Conservation (phyloP, 1,140 invertebrate genomes). For the Anoplophora glabripennis region DNA sequence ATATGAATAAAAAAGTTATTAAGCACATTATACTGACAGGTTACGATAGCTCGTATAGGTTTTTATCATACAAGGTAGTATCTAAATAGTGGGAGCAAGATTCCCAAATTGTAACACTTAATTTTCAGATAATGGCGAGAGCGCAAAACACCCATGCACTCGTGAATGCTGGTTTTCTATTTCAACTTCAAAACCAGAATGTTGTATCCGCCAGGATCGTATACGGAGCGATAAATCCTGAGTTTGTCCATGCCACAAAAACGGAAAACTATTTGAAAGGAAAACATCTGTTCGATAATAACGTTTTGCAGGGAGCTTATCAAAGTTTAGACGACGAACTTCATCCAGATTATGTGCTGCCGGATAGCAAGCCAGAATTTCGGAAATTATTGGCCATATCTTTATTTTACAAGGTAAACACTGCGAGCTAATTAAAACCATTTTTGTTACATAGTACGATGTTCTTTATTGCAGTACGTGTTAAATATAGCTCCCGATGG, state of each 20-base stretch:
- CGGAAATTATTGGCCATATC: conserved; percentile 64
- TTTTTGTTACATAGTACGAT: neutral
- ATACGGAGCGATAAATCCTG: conserved; percentile 67
- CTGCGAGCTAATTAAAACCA: neutral
- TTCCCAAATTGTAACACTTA: neutral
- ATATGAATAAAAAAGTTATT: conserved; percentile 66
- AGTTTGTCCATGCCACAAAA: conserved; percentile 67
- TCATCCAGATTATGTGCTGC: conserved; percentile 58
- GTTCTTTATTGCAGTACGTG: conserved; percentile 51
- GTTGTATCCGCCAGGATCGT: conserved; percentile 42
- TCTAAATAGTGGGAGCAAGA: neutral
- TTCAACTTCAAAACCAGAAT: conserved; percentile 52
- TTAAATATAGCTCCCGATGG: conserved; percentile 52
- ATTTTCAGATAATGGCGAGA: conserved; percentile 61
- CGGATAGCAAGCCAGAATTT: conserved; percentile 63
- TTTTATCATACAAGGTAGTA: conserved; percentile 57
- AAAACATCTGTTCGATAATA: conserved; percentile 54
- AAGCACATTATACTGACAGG: conserved; percentile 55
- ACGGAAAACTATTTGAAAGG: conserved; percentile 65
- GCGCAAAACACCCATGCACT: conserved; percentile 81
- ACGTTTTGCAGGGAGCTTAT: conserved; percentile 57
- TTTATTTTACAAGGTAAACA: conserved; percentile 68
- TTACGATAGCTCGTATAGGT: conserved; percentile 49
- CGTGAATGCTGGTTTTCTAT: conserved; percentile 77
- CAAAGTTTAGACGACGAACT: conserved; percentile 59